These are phyloP conservation scores for Harpalus rubripes DNA, from an alignment of 2,888 invertebrate genomes.

Conservation along the genomic window DNA sequence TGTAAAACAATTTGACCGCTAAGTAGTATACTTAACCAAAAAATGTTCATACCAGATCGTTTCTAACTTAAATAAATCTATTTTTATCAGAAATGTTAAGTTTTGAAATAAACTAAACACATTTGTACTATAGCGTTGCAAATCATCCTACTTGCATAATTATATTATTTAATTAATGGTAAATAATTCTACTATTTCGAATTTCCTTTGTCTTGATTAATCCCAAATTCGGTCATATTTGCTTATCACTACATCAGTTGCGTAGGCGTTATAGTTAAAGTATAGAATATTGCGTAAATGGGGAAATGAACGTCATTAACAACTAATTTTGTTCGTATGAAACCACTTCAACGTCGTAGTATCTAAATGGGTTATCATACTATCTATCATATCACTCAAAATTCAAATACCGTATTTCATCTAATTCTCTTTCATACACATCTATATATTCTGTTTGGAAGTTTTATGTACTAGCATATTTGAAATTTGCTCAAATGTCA, in stretches of 20 bases:
- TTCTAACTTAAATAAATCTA: too few species aligned
- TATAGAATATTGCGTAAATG: not conserved
- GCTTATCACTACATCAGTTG: not conserved
- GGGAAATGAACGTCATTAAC: not conserved
- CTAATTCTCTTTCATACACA: not conserved
- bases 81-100: too few species aligned
- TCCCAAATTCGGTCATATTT: too few species aligned
- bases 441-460: not conserved
- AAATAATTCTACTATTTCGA: too few species aligned
- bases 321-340: not conserved
- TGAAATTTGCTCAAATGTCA: constrained; percentile 10
- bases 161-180: too few species aligned
- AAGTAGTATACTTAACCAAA: too few species aligned
- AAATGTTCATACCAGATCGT: too few species aligned
- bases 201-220: too few species aligned
- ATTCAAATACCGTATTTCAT: not conserved
- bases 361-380: not conserved
- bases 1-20: too few species aligned
- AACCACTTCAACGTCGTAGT: not conserved
- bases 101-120: too few species aligned
- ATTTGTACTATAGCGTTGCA: too few species aligned
- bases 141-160: too few species aligned
- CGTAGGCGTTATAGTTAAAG: not conserved
- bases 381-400: not conserved
- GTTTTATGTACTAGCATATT: not conserved